Evolutionary conservation across 2,113 vertebrate genomes (phyloP), one percentile per base, ranked within the genome.

Genomic region (Peromyscus maniculatus): DNA sequence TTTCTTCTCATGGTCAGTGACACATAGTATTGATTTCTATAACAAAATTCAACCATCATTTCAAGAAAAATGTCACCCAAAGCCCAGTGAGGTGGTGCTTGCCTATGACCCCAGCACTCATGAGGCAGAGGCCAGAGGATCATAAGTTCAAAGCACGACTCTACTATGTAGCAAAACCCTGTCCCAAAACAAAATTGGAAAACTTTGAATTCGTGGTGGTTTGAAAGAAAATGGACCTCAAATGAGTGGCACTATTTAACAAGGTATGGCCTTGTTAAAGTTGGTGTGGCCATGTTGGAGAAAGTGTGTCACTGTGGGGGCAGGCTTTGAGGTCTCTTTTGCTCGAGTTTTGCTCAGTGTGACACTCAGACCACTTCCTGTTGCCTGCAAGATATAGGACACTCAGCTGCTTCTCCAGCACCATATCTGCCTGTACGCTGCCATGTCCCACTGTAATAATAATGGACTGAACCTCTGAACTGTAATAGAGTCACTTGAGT

Each of bases 61-160:
- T 93, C 16, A 92, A 94, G 52, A 96, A 88, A 55, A 94, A 17
- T 67, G 77, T 57, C 84, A 95, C 46, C 94, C 83, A n/a, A 57
- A 80, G 31, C 13, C 52, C 52, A 57, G 33, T 52, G 46, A 17
- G 28, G 7, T 28, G 7, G 15, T 52, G 7, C 31, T 55, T 80
- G 16, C 26, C 49, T 55, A 55, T 55, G 7, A 80, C 16, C 15
- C 17, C 12, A 55, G 49, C 15, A 87, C 3, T n/a, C 5, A n/a
- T 24, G 46, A 88, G 66, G 49, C 33, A 22, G 3, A 55, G 19
- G 17, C 28, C 19, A 88, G 49, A 88, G 22, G 28, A 33, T n/a
- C 5, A 52, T 46, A n/a, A 71, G 66, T 52, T 71, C 86, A 87
- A 71, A 69, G 46, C 16, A 5, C 31, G 83, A 66, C 62, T 69